Evolutionary conservation across 2,888 invertebrate genomes (phyloP).

Genomic region (Caenorhabditis sp.): DNA sequence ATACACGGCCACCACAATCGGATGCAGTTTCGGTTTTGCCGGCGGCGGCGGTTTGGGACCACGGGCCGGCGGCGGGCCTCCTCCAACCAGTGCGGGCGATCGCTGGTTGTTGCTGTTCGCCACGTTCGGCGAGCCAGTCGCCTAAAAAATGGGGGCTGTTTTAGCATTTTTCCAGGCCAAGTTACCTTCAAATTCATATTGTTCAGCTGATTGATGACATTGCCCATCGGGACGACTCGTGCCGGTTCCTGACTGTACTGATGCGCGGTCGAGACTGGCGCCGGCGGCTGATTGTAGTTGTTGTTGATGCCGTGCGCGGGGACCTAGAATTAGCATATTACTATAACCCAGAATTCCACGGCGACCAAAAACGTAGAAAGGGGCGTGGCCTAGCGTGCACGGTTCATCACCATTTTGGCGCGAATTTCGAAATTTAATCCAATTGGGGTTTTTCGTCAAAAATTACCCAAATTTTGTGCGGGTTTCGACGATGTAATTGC

Average conservation of each 20-base stretch:
- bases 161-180: too few relatives aligned
- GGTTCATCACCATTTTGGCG: too few relatives aligned
- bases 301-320: constrained; percentile 42
- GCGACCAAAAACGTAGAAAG: too few relatives aligned
- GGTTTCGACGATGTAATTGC: too few relatives aligned
- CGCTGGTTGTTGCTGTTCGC: too few relatives aligned
- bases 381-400: too few relatives aligned
- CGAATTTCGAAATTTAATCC: too few relatives aligned
- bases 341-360: too few relatives aligned
- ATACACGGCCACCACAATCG: constrained; percentile 81
- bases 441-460: too few relatives aligned
- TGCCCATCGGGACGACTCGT: constrained; percentile 40
- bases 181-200: constrained; percentile 28
- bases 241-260: constrained; percentile 51
- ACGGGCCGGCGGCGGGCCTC: constrained; percentile 61
- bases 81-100: not conserved
- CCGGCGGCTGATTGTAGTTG: constrained; percentile 42
- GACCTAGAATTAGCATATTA: constrained; percentile 3
- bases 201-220: constrained; percentile 50
- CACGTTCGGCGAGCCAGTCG: too few relatives aligned
- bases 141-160: too few relatives aligned
- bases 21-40: constrained; percentile 78
- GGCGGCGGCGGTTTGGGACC: constrained; percentile 81
- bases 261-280: constrained; percentile 34
- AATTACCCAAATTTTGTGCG: too few relatives aligned